phyloP scores from a whole-genome alignment of 2,888 invertebrate genomes.

The Digitonthophagus gazella region DNA sequence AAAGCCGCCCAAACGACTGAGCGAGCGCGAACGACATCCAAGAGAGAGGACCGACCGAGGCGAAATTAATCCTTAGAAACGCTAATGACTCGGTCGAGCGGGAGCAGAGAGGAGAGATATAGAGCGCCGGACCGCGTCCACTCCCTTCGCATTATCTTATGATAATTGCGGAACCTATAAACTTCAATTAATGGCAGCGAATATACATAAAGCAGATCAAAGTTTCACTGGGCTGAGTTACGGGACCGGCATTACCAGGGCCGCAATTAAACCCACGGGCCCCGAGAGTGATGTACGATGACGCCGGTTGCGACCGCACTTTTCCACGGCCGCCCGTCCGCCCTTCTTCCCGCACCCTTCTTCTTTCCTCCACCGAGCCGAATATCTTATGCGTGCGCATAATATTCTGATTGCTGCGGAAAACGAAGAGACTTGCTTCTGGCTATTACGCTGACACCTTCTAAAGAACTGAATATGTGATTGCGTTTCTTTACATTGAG shows the following conservation, averaged over 20 bases:
- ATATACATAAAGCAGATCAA: slow-evolving; percentile 52
- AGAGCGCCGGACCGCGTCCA: slow-evolving; percentile 39
- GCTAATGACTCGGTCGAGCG: slow-evolving; percentile 36
- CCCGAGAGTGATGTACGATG: slow-evolving; percentile 50
- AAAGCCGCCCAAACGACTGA: too few relatives aligned
- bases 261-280: slow-evolving; percentile 51
- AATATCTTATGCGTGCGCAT: not conserved
- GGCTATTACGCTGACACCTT: not conserved
- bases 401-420: not conserved
- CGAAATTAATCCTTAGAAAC: slow-evolving; percentile 30
- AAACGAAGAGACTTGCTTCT: not conserved
- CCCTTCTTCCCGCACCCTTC: not conserved
- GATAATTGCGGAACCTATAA: slow-evolving; percentile 52
- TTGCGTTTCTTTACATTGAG: too few relatives aligned
- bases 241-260: slow-evolving; percentile 45
- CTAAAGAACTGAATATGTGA: not conserved
- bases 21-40: not conserved
- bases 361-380: not conserved
- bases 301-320: slow-evolving; percentile 30
- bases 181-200: slow-evolving; percentile 52
- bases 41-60: not conserved
- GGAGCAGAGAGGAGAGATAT: slow-evolving; percentile 6
- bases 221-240: slow-evolving; percentile 50
- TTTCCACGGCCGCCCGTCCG: not conserved
- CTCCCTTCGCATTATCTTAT: slow-evolving; percentile 51